phyloP scores from a whole-genome alignment of 37 sponge, comb jelly and placozoan species.

The Beroe forskalii region DNA sequence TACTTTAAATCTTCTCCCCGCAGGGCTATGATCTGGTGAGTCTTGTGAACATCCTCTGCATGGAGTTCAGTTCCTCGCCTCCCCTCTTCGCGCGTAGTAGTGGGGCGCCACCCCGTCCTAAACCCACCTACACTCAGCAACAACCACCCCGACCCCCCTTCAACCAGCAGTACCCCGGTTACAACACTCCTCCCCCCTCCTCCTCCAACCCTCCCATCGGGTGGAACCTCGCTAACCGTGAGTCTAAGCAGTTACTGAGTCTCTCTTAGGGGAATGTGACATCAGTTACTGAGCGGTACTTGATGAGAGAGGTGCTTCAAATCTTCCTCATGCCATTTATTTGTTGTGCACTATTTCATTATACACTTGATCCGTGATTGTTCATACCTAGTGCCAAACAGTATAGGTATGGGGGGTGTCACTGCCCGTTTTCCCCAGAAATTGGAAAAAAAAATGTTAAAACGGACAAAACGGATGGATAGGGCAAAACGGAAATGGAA shows the following conservation, averaged over 20 bases:
- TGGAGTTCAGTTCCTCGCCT: conserved; percentile 80
- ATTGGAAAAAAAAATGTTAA: no score
- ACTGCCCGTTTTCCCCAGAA: no score
- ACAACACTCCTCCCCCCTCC: neutral
- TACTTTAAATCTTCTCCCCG: neutral
- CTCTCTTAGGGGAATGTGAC: neutral
- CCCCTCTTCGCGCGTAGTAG: conserved; percentile 77
- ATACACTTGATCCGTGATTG: no score
- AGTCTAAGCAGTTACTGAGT: no score
- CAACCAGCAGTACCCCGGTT: conserved; percentile 25
- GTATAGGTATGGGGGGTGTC: no score
- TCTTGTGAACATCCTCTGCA: conserved; percentile 83
- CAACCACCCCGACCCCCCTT: neutral
- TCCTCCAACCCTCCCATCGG: conserved; percentile 18
- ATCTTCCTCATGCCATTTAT: no score
- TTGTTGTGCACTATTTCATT: no score
- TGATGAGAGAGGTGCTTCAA: no score
- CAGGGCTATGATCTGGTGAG: conserved; percentile 77
- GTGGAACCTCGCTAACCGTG: conserved; percentile 55
- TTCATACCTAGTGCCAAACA: no score
- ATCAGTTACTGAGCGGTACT: neutral
- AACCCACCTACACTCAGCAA: conserved; percentile 17
- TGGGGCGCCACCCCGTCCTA: conserved; percentile 53
- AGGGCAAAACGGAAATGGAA: no score
- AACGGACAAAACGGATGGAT: no score